Evolutionary conservation across 2,113 vertebrate species (phyloP), one percentile per base, ranked within the genome.

Genomic region (Dipodomys ordii): DNA sequence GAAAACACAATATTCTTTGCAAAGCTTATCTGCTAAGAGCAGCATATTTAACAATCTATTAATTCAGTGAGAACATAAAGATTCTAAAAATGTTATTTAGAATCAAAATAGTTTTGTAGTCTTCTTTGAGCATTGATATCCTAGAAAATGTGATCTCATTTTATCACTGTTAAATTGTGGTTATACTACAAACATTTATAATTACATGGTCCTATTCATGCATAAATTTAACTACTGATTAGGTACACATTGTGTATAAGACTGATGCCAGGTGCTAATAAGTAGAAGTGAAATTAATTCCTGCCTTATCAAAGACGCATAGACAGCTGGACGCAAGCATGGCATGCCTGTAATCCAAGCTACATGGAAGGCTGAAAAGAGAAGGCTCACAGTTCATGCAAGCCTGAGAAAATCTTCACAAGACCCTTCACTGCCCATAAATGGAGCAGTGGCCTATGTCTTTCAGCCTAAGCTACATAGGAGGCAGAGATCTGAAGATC

Each of bases 1-100:
- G 35, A 76, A 89, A n/a, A 76, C 92, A 89, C 23, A 49, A 64
- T 83, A 57, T 78, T 91, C 9, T 72, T 76, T 79, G 10, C 71
- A 84, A 92, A 87, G 25, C 77, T 46, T 49, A 30, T 20, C 28
- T 1, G 84, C 57, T 44, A 72, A 25, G 15, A 80, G n/a, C 7
- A 44, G 71, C 23, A 53, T 5, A 86, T 27, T 87, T 65, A 87
- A 44, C 1, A 57, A 71, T 57, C 49, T 81, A 60, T 79, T 23
- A 46, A 57, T 69, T 76, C 8, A 71, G 4, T 44, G 46, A 32
- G 23, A 87, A 83, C 3, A 60, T 3, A 46, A 73, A 28, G 11
- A 73, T 6, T 28, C 80, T 44, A 30, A 44, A 72, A 44, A 62
- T 32, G 25, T n/a, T 12, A 91, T 78, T 94, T 89, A 11, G 69